Evolutionary conservation across 1,140 invertebrate genomes (phyloP), one percentile per base, ranked within the genome.

Genomic region (Steinernema khuongi): DNA sequence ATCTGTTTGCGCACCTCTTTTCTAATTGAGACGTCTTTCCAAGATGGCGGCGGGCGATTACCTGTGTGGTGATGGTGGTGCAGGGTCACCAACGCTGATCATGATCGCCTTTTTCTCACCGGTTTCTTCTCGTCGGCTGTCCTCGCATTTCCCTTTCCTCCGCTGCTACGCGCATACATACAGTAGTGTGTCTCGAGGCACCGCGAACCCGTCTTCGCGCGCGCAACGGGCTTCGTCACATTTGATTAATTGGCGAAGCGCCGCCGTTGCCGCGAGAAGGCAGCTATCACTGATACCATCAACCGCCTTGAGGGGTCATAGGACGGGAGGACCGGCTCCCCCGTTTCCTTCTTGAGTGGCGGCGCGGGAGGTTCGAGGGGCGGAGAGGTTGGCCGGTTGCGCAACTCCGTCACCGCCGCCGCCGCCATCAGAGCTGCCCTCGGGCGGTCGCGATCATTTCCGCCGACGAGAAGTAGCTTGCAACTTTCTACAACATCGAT

Each of bases 221-320:
- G 36, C 50, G 50, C 50, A 41, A 41, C 36, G 36, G 7, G 50
- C 50, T 60, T 60, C 50, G 50, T 60, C 50, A 60, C 50, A 60
- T 60, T 60, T 60, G 50, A 60, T 60, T 60, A 60, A 60, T 60
- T 60, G 26, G 50, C 50, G 50, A 60, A 60, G 50, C 50, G 50
- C 7, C 50, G 50, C 36, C 36, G 36, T 11, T n/a, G 36, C 36
- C 36, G 36, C 36, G 36, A 41, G n/a, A n/a, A 41, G n/a, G 36
- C 4, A 7, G 50, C 50, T 60, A 60, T 60, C 50, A 60, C 11
- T 60, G 50, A 60, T 60, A 60, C 50, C 14, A 60, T 60, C 50
- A 60, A 7, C 19, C 50, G 7, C 50, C 50, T 22, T 22, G 50
- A 60, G 50, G 50, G 50, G 50, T 60, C 50, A 60, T 60, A 60